Base-by-base conservation (phyloP, 2,797 vertebrate genomes). In the Lophius americanus region DNA sequence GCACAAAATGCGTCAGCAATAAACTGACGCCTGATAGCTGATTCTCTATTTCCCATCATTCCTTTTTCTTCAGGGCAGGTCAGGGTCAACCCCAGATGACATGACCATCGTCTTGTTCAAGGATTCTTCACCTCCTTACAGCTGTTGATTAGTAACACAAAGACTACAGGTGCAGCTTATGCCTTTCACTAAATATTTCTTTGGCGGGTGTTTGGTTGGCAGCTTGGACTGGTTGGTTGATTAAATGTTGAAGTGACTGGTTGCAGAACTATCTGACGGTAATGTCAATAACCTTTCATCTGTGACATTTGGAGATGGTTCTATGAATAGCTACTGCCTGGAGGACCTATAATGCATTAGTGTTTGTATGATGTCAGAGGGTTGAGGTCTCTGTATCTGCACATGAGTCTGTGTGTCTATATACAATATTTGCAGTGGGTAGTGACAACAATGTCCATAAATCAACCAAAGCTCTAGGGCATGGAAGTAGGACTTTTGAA, bases 291-390 rank as follows among this genome's bases (percentile, higher is more conserved):
- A 65, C 44, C 69, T 64, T 68, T 12, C 36, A 44, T 50, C n/a
- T 8, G 50, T 77, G 77, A 70, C 72, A 75, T 82, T 78, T 78
- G 60, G 53, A 68, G 52, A 35, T 56, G 46, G 46, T n/a, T 2
- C 63, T 66, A 71, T 60, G 51, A 81, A 76, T 82, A 82, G 75
- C 63, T 6, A 1, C 38, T 0, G 66, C 67, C 42, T 37, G 8
- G 41, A 64, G 61, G 44, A 43, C 55, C 74, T 57, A 71, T 68
- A 72, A 71, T 82, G 62, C 74, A 79, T 76, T 46, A 62, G 77
- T 43, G 53, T 68, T 73, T 68, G 57, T 62, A 57, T 37, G 63
- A 48, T 51, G 56, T 47, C 61, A 32, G 60, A 52, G 73, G 38
- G 43, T 60, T 8, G 55, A 52, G 53, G 71, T 68, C 48, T 61